Evolutionary conservation across 2,797 vertebrate species (phyloP).

Genomic region (Lithobates sylvaticus): DNA sequence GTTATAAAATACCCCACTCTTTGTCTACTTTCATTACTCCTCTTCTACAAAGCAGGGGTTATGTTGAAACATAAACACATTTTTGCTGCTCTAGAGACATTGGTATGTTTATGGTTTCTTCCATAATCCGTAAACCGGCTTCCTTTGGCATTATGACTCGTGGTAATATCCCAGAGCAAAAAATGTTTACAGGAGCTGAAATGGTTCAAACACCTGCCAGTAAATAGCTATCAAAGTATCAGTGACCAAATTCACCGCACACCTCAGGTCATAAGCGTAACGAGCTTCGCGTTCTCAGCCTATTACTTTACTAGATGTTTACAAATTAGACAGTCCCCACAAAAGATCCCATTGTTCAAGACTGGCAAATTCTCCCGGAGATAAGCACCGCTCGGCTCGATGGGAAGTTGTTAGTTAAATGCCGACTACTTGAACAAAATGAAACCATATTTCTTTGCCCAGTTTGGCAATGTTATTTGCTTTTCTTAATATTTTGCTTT

Average conservation of each 20-base stretch:
- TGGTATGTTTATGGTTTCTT: constrained; percentile 26
- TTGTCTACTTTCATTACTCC: constrained; percentile 2
- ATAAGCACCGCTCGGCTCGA: constrained; percentile 45
- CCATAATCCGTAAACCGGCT: constrained; percentile 1
- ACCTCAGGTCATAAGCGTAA: constrained; percentile 61
- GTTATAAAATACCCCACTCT: background rate
- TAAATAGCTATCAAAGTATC: constrained; percentile 62
- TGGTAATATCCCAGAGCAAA: constrained; percentile 41
- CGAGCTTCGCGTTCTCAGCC: constrained; percentile 59
- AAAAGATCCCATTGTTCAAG: constrained; percentile 59
- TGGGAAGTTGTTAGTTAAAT: constrained; percentile 44
- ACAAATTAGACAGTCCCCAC: constrained; percentile 60
- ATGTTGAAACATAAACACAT: constrained; percentile 18
- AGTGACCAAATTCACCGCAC: constrained; percentile 58
- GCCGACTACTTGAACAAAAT: constrained; percentile 12
- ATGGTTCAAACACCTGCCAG: constrained; percentile 51
- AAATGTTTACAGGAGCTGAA: constrained; percentile 55
- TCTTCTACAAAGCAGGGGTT: constrained; percentile 17
- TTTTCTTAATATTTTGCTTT: background rate
- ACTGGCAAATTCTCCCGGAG: constrained; percentile 52
- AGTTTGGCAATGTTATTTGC: background rate
- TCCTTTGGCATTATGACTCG: background rate
- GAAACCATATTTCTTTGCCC: background rate
- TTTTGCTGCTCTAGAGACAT: constrained; percentile 7
- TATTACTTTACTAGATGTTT: constrained; percentile 63